Conservation (phyloP, 1,140 invertebrate species). For the Listronotus oregonensis region DNA sequence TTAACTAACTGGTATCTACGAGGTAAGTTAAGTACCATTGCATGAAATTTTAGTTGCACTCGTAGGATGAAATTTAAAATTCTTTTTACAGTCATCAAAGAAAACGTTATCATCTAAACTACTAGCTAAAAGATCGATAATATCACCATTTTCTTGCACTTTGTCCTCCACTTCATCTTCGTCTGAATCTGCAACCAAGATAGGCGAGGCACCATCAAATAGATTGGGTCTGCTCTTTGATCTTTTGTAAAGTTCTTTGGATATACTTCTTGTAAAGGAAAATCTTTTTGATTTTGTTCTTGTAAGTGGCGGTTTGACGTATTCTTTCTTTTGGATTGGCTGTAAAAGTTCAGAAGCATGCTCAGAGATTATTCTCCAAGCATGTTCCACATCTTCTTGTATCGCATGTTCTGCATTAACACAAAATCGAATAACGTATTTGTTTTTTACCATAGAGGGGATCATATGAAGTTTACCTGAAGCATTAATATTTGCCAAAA, state of each 20-base stretch:
- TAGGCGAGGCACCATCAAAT: slow-evolving; percentile 70
- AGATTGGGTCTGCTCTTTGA: slow-evolving; percentile 65
- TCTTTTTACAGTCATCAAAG: slow-evolving; percentile 36
- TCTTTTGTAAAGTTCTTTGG: slow-evolving; percentile 65
- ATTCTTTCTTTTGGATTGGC: slow-evolving; percentile 47
- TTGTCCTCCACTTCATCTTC: slow-evolving; percentile 44
- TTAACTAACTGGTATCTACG: too few species aligned
- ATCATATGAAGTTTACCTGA: slow-evolving; percentile 91
- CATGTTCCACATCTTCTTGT: slow-evolving; percentile 77
- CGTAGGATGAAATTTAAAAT: slow-evolving; percentile 33
- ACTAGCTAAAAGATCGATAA: slow-evolving; percentile 38
- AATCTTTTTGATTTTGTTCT: slow-evolving; percentile 66
- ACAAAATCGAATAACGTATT: slow-evolving; percentile 83
- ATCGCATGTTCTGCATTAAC: slow-evolving; percentile 80
- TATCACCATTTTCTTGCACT: slow-evolving; percentile 33
- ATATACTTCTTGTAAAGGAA: slow-evolving; percentile 70
- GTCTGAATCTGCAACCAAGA: slow-evolving; percentile 64
- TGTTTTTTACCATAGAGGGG: slow-evolving; percentile 76
- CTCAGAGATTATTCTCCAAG: slow-evolving; percentile 73
- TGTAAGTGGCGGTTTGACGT: slow-evolving; percentile 60
- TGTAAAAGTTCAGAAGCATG: slow-evolving; percentile 70
- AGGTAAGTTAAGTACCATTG: slow-evolving; percentile 28
- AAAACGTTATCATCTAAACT: slow-evolving; percentile 42
- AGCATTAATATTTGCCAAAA: slow-evolving; percentile 84
- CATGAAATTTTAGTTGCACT: slow-evolving; percentile 39